Base-by-base conservation (phyloP, 2,113 vertebrate species). In the Butorides virescens region DNA sequence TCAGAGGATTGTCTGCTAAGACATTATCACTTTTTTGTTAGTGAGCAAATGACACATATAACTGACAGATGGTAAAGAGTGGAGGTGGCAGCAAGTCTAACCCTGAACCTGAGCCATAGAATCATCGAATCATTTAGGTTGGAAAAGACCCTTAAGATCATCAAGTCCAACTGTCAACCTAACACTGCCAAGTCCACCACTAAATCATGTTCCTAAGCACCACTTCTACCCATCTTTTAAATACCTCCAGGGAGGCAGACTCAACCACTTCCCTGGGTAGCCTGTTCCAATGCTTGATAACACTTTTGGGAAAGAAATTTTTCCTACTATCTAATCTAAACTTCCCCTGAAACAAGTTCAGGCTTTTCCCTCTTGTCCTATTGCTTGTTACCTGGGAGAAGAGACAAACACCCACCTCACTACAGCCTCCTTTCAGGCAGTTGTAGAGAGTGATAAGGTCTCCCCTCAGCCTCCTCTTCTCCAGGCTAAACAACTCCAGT, bases 381-480 rank as follows among this genome's bases (percentile, higher is more conserved):
- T 47, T 3, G 1, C 19, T 36, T 73, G 11, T 58, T 68, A 63
- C 19, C 21, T 82, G 15, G 22, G 22, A 90, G 7, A 26, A 59
- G 16, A 65, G 37, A 59, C 34, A 4, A 1, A 61, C 22, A 27
- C 20, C 8, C 13, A 20, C 5, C 36, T 73, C 0, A 0, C 47
- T 77, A 42, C 18, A 52, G 2, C 4, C 21, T 82, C 21, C 29
- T 53, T 70, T 74, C 14, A 58, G 42, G 15, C 15, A 44, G 42
- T 44, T 44, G 42, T 15, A 44, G 42, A 44, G 42, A 6, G 42
- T 6, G 42, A 44, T 44, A 15, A 44, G 42, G 42, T 44, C 42
- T 44, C 42, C 42, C 15, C 42, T 44, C 42, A 42, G 39, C 39
- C 39, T 42, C 39, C 39, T 42, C 39, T 42, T 42, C 39, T 42